These are phyloP conservation scores for Acipenser ruthenus DNA, from an alignment of 2,797 vertebrate species.

Conservation along the genomic window DNA sequence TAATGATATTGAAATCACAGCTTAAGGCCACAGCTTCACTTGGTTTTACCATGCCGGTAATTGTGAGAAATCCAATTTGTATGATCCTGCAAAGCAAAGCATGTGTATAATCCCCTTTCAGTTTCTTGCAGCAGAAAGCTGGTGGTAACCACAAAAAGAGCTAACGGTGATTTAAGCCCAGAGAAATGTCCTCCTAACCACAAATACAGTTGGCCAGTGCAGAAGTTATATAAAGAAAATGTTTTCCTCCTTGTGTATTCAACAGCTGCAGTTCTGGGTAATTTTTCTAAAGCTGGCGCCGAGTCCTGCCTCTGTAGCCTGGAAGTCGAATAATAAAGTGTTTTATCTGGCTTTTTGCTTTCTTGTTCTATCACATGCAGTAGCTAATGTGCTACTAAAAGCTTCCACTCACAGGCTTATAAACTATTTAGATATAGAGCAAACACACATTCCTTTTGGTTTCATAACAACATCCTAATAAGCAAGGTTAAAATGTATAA, in stretches of 20 bases:
- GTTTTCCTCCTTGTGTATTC: slow-evolving; percentile 33
- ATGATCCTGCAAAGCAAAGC: slow-evolving; percentile 10
- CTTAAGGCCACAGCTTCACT: not conserved
- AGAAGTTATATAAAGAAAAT: slow-evolving; percentile 53
- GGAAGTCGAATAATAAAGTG: slow-evolving; percentile 16
- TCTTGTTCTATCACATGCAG: slow-evolving; percentile 17
- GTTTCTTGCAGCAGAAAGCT: slow-evolving; percentile 4
- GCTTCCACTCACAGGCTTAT: no score
- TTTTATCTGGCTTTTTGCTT: slow-evolving; percentile 20
- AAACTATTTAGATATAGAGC: no score
- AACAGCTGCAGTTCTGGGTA: slow-evolving; percentile 39
- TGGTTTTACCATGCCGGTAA: not conserved
- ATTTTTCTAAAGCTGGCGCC: slow-evolving; percentile 34
- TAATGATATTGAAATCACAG: not conserved
- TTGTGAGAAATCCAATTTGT: slow-evolving; percentile 7
- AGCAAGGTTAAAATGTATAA: slow-evolving; percentile 5
- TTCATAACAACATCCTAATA: slow-evolving; percentile 10
- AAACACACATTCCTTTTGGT: no score
- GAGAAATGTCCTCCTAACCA: slow-evolving; percentile 56
- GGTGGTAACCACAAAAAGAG: slow-evolving; percentile 23
- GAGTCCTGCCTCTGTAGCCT: slow-evolving; percentile 19
- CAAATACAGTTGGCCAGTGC: slow-evolving; percentile 48
- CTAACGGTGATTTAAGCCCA: slow-evolving; percentile 48
- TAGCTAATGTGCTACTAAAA: not conserved
- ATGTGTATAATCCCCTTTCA: slow-evolving; percentile 1